A percentile compares a stretch with the other conserved stretches of the same genome.
Evolutionary conservation across 1,140 invertebrate species (phyloP).

Genomic region (Drosophila mauritiana): DNA sequence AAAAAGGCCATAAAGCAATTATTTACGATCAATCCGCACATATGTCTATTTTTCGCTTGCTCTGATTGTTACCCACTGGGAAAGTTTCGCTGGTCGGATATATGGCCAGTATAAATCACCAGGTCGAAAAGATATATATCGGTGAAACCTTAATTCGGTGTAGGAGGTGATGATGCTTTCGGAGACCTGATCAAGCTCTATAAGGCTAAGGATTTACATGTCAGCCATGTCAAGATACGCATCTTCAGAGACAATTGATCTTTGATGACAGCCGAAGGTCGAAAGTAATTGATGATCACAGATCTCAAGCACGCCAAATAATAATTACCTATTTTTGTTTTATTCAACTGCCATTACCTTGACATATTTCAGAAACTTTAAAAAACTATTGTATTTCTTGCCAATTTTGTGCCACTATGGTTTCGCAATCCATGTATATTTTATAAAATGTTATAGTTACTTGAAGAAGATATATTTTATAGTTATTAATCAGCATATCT

Average conservation of each 20-base stretch:
- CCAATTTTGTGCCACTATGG: neutral
- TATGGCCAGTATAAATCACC: slow-evolving; percentile 42
- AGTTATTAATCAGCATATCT: no score
- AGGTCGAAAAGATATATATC: slow-evolving; percentile 23
- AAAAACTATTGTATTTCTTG: neutral
- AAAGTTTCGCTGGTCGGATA: slow-evolving; percentile 56
- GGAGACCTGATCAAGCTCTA: neutral
- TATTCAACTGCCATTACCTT: neutral
- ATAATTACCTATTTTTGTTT: neutral
- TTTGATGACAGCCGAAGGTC: slow-evolving; percentile 11
- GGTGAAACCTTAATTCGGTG: slow-evolving; percentile 7
- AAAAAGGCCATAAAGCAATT: slow-evolving; percentile 59
- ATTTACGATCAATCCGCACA: slow-evolving; percentile 40
- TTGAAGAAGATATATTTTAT: no score
- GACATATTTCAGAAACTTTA: neutral
- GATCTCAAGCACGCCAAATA: neutral
- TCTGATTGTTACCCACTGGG: slow-evolving; percentile 60
- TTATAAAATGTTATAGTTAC: neutral
- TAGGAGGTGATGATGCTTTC: slow-evolving; percentile 35
- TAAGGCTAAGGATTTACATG: slow-evolving; percentile 1
- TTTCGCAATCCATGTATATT: neutral
- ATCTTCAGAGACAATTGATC: neutral
- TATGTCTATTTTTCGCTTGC: slow-evolving; percentile 47
- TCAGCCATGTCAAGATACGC: neutral
- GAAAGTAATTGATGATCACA: neutral